Base-by-base conservation (phyloP, 2,888 invertebrate species). In the Oscheius onirici region DNA sequence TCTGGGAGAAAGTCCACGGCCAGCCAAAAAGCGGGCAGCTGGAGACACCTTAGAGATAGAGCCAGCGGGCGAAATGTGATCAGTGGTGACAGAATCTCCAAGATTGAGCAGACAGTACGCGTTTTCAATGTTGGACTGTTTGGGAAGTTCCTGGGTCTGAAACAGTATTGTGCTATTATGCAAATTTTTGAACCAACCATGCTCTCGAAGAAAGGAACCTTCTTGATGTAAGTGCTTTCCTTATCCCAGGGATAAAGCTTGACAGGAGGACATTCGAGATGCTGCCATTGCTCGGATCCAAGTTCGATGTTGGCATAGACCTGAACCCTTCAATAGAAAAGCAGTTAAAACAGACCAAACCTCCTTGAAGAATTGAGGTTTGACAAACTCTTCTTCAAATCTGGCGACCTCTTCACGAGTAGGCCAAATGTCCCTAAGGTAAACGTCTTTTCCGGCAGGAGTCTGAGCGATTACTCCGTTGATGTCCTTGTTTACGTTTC, bases 31-130 rank as follows among this genome's bases (percentile, higher is more conserved):
- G 86, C 94, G 90, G 0, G 94, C 94, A 0, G 97, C 97, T 0
- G 97, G 93, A 66, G 95, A 95, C 88, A 93, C 74, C 76, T 77
- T 74, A 0, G 97, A 94, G 85, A 99, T 99, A 71, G 95, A 95
- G 3, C 97, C 97, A 22, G 97, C 97, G 0, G 97, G 97, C 1
- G 96, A 96, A 78, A 99, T 99, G 89, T 97, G 97, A 90, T 99
- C 97, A 0, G 97, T 97, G 34, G 97, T 99, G 8, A 99, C 96
- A 0, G 95, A 97, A 89, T 99, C 97, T 0, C 95, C 95, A 74
- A 99, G 90, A 84, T 93, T 92, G 0, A 97, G 90, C 26, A 99
- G 90, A 46, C 93, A 94, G 52, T 93, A 91, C 0, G 96, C 96
- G 74, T 92, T 91, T 28, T 89, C 88, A 28, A 97, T 91, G 11